Evolutionary conservation across 2,797 vertebrate species (phyloP).

Genomic region (Paguma larvata): DNA sequence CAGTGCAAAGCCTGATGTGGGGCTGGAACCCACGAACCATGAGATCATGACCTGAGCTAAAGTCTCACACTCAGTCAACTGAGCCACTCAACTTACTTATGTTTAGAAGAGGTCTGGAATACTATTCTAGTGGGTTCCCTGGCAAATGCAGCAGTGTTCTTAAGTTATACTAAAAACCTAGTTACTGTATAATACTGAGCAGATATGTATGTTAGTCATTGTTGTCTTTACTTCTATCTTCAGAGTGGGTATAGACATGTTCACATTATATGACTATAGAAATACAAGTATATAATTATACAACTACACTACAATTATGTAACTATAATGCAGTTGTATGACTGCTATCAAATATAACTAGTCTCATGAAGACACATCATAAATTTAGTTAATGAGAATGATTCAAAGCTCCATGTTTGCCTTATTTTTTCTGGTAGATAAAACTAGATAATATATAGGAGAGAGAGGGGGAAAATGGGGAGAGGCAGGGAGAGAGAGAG

Average conservation of each 20-base stretch:
- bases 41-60: too few relatives aligned
- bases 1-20: too few relatives aligned
- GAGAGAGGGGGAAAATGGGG: too few relatives aligned
- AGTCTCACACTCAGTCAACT: too few relatives aligned
- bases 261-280: neutral
- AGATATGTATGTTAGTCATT: neutral
- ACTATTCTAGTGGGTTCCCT: neutral
- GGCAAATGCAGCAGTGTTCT: neutral
- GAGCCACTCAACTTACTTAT: neutral
- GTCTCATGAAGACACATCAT: neutral
- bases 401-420: neutral
- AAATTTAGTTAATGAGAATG: conserved; percentile 21
- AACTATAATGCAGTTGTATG: neutral
- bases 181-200: neutral
- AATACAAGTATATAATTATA: neutral
- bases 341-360: neutral
- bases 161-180: neutral
- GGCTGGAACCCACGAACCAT: too few relatives aligned
- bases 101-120: conserved; percentile 32
- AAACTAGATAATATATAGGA: neutral
- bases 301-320: neutral
- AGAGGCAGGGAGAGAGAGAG: neutral
- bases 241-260: neutral
- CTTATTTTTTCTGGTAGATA: neutral
- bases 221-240: conserved; percentile 18